Base-by-base conservation (phyloP, 2,797 vertebrate genomes). In the Perdix hodgsoniae region DNA sequence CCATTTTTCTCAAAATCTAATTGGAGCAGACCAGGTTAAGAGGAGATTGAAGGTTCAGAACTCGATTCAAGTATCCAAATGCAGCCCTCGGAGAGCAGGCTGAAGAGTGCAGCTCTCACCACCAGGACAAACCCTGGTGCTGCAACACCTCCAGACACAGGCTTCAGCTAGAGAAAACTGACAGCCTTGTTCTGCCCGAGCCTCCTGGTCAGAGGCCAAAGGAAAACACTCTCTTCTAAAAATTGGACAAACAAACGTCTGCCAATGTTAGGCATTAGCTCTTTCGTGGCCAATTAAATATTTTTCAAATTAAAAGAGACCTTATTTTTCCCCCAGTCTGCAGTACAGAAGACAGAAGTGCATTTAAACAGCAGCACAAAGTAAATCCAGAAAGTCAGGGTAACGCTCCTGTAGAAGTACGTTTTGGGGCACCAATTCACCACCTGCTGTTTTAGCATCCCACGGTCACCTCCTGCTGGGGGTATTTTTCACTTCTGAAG, bases 401-500 rank as follows among this genome's bases (percentile, higher is more conserved):
- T 33, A 71, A 69, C 1, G 5, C 79, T 96, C 90, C 71, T 37
- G 42, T 31, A 40, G 33, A 45, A 54, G 66, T 63, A 44, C 8
- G 18, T 66, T 87, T 80, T n/a, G 47, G 37, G 54, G 52, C 24
- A 78, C 66, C 83, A 92, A 63, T 88, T 93, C 42, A 19, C 40
- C 67, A 75, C 91, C 79, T 61, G 75, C 83, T 57, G 69, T 1
- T 85, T 73, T 29, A 90, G 86, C 64, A 78, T 61, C 83, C n/a
- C 23, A 16, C 26, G 49, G 45, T 33, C 74, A 72, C 74, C 70
- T 83, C 59, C 80, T 77, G 78, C 70, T 81, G 70, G 1, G 1
- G 42, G 66, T 86, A 39, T 70, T 91, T 93, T 96, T 96, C 94
- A 87, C 50, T n/a, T n/a, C n/a, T 49, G 89, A 97, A 97, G 94